phyloP scores from a whole-genome alignment of 2,888 invertebrate genomes.

The Mythimna vitellina region DNA sequence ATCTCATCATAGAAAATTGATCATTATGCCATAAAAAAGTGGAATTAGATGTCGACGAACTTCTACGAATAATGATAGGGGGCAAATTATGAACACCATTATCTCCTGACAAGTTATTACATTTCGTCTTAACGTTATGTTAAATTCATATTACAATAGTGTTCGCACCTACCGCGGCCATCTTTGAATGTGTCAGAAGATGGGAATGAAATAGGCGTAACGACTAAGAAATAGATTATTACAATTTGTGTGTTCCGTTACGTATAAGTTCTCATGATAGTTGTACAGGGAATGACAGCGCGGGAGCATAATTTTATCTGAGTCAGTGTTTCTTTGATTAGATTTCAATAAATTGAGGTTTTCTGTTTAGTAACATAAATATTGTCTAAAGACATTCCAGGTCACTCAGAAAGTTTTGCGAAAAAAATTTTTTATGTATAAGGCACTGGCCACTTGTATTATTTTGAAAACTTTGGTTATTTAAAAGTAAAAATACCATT shows the following conservation, averaged over 20 bases:
- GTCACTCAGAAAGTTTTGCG: no score
- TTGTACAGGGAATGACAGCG: constrained; percentile 55
- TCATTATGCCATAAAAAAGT: constrained; percentile 75
- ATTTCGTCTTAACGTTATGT: constrained; percentile 56
- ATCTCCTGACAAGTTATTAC: constrained; percentile 75
- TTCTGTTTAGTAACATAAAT: constrained; percentile 10
- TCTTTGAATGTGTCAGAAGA: constrained; percentile 57
- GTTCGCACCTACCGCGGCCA: constrained; percentile 57
- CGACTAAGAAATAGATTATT: constrained; percentile 64
- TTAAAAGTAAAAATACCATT: no score
- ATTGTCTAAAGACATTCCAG: no score
- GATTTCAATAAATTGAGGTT: not conserved
- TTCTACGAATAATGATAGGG: constrained; percentile 66
- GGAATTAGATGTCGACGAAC: constrained; percentile 82
- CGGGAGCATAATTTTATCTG: constrained; percentile 46
- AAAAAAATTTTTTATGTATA: no score
- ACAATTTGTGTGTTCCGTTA: constrained; percentile 64
- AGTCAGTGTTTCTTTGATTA: constrained; percentile 16
- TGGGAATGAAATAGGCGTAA: constrained; percentile 64
- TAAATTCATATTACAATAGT: constrained; percentile 56
- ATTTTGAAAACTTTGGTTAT: no score
- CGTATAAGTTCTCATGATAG: constrained; percentile 57
- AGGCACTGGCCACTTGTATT: no score
- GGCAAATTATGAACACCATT: constrained; percentile 75
- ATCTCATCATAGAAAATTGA: constrained; percentile 77